Evolutionary conservation across 2,113 vertebrate genomes (phyloP).

Genomic region (Rallus limicola): DNA sequence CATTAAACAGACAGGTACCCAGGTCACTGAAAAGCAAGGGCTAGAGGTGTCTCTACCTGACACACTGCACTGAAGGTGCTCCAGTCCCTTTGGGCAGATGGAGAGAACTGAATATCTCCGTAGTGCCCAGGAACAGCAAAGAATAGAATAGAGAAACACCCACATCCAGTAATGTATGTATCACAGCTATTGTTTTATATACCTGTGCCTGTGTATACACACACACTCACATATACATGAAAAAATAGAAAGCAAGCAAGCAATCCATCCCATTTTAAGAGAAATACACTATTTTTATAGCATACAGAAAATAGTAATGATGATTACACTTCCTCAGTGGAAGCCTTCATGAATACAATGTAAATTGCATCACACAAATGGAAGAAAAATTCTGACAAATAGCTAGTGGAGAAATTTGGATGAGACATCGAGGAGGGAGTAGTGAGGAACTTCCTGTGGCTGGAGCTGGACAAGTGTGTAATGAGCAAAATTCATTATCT

Average conservation of each 20-base stretch:
- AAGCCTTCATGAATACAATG: constrained; percentile 33
- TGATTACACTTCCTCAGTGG: constrained; percentile 36
- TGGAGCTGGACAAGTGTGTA: constrained; percentile 31
- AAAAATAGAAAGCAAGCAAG: constrained; percentile 3
- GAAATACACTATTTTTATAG: constrained; percentile 38
- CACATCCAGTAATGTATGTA: not conserved
- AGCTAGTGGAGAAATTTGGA: constrained; percentile 13
- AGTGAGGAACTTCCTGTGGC: constrained; percentile 2
- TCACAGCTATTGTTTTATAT: not conserved
- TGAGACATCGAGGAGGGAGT: not conserved
- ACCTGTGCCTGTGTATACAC: not conserved
- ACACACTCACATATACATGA: not conserved
- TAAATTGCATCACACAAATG: not conserved
- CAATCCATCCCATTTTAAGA: constrained; percentile 34
- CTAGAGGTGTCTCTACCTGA: not conserved
- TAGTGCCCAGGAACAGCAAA: not conserved
- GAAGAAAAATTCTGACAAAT: constrained; percentile 26
- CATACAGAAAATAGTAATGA: constrained; percentile 30
- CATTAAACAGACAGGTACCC: not conserved
- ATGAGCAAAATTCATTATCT: constrained; percentile 73
- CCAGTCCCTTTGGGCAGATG: not conserved
- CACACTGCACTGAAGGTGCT: not conserved
- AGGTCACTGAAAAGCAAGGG: not conserved
- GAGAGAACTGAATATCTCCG: not conserved
- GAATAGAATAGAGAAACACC: not conserved